phyloP scores from a whole-genome alignment of 2,113 vertebrate genomes.

The Pogonocichla stellata region DNA sequence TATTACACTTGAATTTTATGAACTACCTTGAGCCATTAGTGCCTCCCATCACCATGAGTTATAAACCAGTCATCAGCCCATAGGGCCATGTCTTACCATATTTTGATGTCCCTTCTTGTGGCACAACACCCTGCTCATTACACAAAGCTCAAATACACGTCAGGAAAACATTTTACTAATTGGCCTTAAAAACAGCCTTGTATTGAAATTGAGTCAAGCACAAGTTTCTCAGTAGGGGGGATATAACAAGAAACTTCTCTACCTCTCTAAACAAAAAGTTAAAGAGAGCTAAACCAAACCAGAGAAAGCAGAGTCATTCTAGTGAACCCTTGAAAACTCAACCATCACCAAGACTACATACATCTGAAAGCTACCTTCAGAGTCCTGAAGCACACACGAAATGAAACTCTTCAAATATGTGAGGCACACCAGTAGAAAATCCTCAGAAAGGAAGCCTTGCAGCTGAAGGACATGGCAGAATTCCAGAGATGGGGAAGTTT shows the following conservation, averaged over 20 bases:
- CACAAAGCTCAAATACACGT: not conserved
- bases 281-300: not conserved
- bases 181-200: not conserved
- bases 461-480: not conserved
- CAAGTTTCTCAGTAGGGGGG: not conserved
- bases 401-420: accelerated
- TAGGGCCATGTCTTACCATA: not conserved
- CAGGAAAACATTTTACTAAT: not conserved
- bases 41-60: not conserved
- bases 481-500: not conserved
- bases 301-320: not conserved
- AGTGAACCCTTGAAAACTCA: not conserved
- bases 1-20: not conserved
- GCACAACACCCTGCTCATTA: not conserved
- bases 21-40: not conserved
- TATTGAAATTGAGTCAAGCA: not conserved
- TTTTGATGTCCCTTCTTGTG: not conserved
- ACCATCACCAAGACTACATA: not conserved
- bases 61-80: not conserved
- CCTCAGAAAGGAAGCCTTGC: not conserved
- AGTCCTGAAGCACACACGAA: not conserved
- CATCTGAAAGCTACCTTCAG: not conserved
- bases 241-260: not conserved
- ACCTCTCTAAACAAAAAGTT: not conserved
- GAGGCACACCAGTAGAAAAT: not conserved